Evolutionary conservation across 2,797 vertebrate genomes (phyloP), one percentile per base, ranked within the genome.

Genomic region (Malurus splendens): DNA sequence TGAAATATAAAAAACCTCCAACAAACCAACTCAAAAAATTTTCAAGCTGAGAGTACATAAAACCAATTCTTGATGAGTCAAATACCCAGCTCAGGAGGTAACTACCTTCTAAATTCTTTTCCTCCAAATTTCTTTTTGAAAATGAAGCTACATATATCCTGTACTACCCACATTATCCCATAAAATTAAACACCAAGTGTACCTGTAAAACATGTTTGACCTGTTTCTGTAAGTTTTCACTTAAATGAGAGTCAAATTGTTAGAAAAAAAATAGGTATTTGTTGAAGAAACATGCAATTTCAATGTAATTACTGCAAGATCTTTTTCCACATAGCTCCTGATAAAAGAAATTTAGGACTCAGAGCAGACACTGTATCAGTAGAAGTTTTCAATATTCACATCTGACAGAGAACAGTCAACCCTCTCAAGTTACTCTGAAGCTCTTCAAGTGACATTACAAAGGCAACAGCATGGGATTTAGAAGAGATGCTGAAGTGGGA

Each of bases 401-500:
- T 62, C 36, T 44, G 28, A 87, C 41, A 71, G 28, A 82, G 84
- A 86, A 80, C 32, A 82, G 25, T 30, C 87, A 85, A 82, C 33
- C 44, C 61, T 91, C 79, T 89, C 65, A 68, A 61, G 70, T 85
- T 78, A 65, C 50, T 87, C 39, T 75, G 89, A 87, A 89, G 55
- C 55, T 89, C 70, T 93, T 93, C 65, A 82, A 77, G 65, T 57
- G 66, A 72, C 65, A 67, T 51, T 87, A 82, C 39, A 74, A 90
- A 89, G 51, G 41, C 76, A 90, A 65, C 27, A 67, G 62, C 6
- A 32, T 66, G 15, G 22, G 75, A 87, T 68, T 80, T 72, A 45
- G 52, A 87, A 82, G 82, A 83, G 74, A 57, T 1, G 10, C 18
- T 86, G 22, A 90, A 70, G 32, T 28, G 50, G 61, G 48, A 93